Conservation (phyloP, 1,140 invertebrate genomes). For the Solenopsis invicta region DNA sequence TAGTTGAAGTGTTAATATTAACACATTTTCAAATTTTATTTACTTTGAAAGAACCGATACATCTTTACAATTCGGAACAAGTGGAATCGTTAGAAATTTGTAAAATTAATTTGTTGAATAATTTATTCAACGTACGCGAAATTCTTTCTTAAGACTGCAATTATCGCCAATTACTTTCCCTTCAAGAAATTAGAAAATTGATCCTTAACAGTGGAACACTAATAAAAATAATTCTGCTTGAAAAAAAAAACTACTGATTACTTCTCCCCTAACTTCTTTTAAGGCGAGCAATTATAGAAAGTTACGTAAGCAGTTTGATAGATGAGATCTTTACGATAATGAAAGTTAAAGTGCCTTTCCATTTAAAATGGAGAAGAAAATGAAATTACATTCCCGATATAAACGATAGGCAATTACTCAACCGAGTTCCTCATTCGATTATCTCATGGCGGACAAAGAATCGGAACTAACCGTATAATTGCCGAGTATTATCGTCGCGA, state of each 20-base stretch:
- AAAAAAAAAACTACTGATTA: neutral
- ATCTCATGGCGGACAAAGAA: constrained; percentile 9
- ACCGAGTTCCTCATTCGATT: constrained; percentile 36
- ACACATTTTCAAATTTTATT: no score
- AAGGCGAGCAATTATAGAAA: neutral
- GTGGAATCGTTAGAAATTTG: neutral
- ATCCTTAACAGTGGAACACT: neutral
- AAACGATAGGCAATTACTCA: constrained; percentile 25
- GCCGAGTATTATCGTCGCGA: constrained; percentile 27
- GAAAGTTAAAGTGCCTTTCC: neutral
- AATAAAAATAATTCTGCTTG: neutral
- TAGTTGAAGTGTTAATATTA: no score
- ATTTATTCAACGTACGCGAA: neutral
- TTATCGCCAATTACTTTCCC: neutral
- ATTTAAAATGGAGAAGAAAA: constrained; percentile 26
- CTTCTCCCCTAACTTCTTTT: neutral
- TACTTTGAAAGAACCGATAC: no score
- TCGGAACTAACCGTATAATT: constrained; percentile 37
- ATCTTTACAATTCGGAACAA: neutral
- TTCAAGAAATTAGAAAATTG: neutral
- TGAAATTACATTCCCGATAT: neutral
- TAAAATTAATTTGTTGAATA: neutral
- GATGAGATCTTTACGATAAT: constrained; percentile 8
- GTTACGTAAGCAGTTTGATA: neutral
- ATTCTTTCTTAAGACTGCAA: neutral